Base-by-base conservation (phyloP, 2,888 invertebrate species). In the Sphaerolaimus hirsutus region DNA sequence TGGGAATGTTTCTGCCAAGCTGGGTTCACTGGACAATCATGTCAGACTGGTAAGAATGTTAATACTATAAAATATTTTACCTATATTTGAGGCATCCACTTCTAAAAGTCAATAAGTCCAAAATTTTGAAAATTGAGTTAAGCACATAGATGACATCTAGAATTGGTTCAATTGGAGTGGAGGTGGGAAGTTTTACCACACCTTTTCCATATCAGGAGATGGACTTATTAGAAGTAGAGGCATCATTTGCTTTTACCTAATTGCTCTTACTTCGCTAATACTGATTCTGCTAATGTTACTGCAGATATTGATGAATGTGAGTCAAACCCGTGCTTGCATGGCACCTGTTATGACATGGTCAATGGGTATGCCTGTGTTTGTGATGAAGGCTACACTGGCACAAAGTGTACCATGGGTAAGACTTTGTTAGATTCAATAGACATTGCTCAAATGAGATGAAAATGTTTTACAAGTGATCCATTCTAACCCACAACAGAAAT, bases 321-420 rank as follows among this genome's bases (percentile, higher is more conserved):
- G 21, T 45, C 45, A 2, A 29, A 41, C n/a, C 45, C 45, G n/a
- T 45, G 45, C 21, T 29, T 41, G 23, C 40, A 45, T 27, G 38
- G 21, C 21, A 25, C 41, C 21, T 45, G 45, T 29, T 27, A 21
- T n/a, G 29, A 45, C 21, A 3, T 26, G 19, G 17, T 27, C 14
- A 27, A 27, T 25, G 4, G n/a, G 32, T 41, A 41, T 24, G 22
- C n/a, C 17, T 45, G 45, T 22, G 22, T 17, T 7, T 45, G 45
- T 24, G 12, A 14, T n/a, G 2, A 40, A 2, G 41, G 19, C 17
- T 45, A n/a, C 22, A 40, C 40, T 2, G 29, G 23, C 17, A 19
- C 27, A 10, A 26, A 27, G n/a, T n/a, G n/a, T n/a, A n/a, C n/a
- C n/a, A 10, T n/a, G n/a, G n/a, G n/a, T n/a, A n/a, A n/a, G n/a